phyloP scores from a whole-genome alignment of 2,888 invertebrate species.

The Tenthredo scrophulariae region DNA sequence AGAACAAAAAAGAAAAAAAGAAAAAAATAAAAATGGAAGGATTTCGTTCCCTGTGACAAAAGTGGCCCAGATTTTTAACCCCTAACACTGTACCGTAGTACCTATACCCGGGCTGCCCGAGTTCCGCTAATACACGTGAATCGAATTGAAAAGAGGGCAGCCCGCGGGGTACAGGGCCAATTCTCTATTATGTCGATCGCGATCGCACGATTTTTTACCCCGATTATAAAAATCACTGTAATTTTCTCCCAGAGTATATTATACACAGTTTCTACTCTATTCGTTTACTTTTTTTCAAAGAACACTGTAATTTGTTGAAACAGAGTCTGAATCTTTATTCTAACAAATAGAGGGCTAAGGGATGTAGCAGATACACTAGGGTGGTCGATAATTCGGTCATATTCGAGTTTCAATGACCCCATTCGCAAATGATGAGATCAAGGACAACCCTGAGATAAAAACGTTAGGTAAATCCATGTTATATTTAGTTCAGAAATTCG shows the following conservation, averaged over 20 bases:
- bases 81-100: not conserved
- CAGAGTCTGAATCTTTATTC: not conserved
- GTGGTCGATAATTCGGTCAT: too few species aligned
- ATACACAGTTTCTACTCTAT: not conserved
- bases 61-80: slow-evolving; percentile 49
- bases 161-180: slow-evolving; percentile 9
- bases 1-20: not conserved
- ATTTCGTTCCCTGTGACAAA: slow-evolving; percentile 48
- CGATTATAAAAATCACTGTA: slow-evolving; percentile 10
- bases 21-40: slow-evolving; percentile 44
- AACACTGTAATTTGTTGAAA: not conserved
- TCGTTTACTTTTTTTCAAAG: not conserved
- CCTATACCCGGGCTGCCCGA: not conserved
- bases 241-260: too few species aligned
- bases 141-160: slow-evolving; percentile 28
- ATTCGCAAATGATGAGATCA: too few species aligned
- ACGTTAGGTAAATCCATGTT: slow-evolving; percentile 23
- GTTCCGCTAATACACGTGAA: slow-evolving; percentile 33
- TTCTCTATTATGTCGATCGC: slow-evolving; percentile 33
- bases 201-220: slow-evolving; percentile 9
- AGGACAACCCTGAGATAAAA: too few species aligned
- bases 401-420: too few species aligned
- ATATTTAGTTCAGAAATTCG: slow-evolving; percentile 24
- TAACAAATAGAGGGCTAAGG: not conserved
- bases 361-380: not conserved